Percentiles rank a stretch among this genome's conserved stretches.
Conservation (phyloP, 2,113 vertebrate genomes). For the Odocoileus hemionus region DNA sequence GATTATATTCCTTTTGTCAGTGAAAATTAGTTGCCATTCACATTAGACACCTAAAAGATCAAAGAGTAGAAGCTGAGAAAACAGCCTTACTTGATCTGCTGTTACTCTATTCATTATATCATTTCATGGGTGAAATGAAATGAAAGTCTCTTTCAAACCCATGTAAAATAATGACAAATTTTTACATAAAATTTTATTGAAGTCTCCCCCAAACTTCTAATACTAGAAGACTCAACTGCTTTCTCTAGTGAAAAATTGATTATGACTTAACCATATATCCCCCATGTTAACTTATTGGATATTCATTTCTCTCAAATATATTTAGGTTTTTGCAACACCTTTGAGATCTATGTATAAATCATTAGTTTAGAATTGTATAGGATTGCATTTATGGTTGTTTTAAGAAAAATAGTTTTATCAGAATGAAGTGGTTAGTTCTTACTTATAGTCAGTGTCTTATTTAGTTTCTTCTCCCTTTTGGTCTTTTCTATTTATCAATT, state of each 20-base stretch:
- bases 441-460: background rate
- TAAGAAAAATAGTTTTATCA: background rate
- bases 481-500: background rate
- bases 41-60: constrained; percentile 1
- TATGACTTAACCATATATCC: background rate
- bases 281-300: background rate
- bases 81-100: constrained; percentile 18
- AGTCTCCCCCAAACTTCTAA: background rate
- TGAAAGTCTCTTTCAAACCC: background rate
- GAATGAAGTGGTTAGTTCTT: background rate
- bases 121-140: constrained; percentile 61
- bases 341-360: constrained; percentile 27
- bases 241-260: background rate
- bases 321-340: constrained; percentile 6
- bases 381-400: background rate
- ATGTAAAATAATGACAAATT: constrained; percentile 37
- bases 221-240: background rate
- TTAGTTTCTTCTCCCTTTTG: background rate
- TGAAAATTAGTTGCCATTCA: constrained; percentile 45
- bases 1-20: background rate
- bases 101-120: constrained; percentile 1
- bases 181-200: constrained; percentile 36
- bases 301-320: constrained; percentile 18
- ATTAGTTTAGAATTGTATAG: background rate
- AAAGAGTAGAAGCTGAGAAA: constrained; percentile 30